These are phyloP conservation scores for Acestrorhynchus altus DNA, from an alignment of 2,797 vertebrate genomes.

Conservation along the genomic window DNA sequence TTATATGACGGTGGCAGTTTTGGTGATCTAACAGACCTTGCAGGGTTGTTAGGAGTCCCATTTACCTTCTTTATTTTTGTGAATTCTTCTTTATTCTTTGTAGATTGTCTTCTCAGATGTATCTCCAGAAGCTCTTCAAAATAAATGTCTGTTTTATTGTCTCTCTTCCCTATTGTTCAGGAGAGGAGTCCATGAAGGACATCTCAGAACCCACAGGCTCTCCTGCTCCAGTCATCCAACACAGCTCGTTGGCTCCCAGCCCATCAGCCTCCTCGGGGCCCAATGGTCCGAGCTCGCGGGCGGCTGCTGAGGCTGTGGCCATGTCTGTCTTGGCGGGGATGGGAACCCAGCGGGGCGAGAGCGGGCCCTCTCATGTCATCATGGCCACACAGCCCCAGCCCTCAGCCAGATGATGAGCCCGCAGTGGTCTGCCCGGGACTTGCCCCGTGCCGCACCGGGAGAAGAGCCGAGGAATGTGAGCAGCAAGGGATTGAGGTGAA, in stretches of 20 bases:
- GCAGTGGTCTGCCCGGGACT: conserved; percentile 59
- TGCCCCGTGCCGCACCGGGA: conserved; percentile 53
- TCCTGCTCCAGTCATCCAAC: conserved; percentile 93
- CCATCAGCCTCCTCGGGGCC: conserved; percentile 74
- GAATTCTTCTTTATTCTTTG: too few species aligned
- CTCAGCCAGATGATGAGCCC: conserved; percentile 93
- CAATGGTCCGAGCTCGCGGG: conserved; percentile 88
- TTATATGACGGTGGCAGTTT: not conserved
- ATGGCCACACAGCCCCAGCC: conserved; percentile 96
- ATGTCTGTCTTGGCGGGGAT: conserved; percentile 95
- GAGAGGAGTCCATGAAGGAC: conserved; percentile 90
- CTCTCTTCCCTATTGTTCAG: conserved; percentile 41
- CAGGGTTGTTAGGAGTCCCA: too few species aligned
- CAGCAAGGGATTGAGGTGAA: conserved; percentile 18
- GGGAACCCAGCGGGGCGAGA: conserved; percentile 83
- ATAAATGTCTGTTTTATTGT: too few species aligned
- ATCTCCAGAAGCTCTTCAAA: too few species aligned
- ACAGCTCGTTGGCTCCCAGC: conserved; percentile 86
- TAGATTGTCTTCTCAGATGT: too few species aligned
- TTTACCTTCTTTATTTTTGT: too few species aligned
- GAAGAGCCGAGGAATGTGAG: conserved; percentile 28
- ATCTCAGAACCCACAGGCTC: conserved; percentile 89
- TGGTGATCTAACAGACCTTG: too few species aligned
- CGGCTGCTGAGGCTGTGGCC: conserved; percentile 93
- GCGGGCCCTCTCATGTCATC: conserved; percentile 88